Conservation (phyloP, 2,888 invertebrate species). For the Pachliopta kotzebuea region DNA sequence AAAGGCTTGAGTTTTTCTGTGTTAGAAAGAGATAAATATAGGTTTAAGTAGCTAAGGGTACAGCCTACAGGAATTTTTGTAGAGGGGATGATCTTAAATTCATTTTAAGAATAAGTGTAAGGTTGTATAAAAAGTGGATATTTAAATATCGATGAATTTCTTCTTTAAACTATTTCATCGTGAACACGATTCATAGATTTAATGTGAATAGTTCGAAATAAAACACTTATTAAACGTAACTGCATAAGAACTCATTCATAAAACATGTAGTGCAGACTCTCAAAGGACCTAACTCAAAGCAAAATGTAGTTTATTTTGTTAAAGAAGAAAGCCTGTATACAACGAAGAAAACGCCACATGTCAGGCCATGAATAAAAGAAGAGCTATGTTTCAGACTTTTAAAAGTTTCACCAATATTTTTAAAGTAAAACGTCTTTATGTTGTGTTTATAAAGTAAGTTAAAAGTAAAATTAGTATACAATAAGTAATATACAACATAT, state of each 20-base stretch:
- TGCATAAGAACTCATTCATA: conserved; percentile 74
- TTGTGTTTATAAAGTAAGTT: too few relatives aligned
- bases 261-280: conserved; percentile 70
- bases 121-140: conserved; percentile 7
- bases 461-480: too few relatives aligned
- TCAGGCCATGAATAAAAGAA: conserved; percentile 78
- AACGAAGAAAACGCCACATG: conserved; percentile 72
- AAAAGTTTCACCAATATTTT: conserved; percentile 71
- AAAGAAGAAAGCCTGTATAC: conserved; percentile 74
- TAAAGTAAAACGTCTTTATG: conserved; percentile 39
- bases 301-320: conserved; percentile 79
- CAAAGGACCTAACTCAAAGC: conserved; percentile 76
- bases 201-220: conserved; percentile 32
- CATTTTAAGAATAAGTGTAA: conserved; percentile 43
- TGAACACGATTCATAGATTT: not conserved
- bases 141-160: conserved; percentile 2
- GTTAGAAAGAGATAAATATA: conserved; percentile 69
- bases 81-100: conserved; percentile 77
- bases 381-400: conserved; percentile 76
- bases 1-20: conserved; percentile 68
- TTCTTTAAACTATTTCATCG: not conserved
- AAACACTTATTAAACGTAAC: conserved; percentile 46
- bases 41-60: conserved; percentile 72
- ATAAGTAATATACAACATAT: too few relatives aligned
- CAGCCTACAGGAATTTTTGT: conserved; percentile 66